These are phyloP conservation scores for Terebella lapidaria DNA, from an alignment of 2,888 invertebrate species.

Conservation along the genomic window DNA sequence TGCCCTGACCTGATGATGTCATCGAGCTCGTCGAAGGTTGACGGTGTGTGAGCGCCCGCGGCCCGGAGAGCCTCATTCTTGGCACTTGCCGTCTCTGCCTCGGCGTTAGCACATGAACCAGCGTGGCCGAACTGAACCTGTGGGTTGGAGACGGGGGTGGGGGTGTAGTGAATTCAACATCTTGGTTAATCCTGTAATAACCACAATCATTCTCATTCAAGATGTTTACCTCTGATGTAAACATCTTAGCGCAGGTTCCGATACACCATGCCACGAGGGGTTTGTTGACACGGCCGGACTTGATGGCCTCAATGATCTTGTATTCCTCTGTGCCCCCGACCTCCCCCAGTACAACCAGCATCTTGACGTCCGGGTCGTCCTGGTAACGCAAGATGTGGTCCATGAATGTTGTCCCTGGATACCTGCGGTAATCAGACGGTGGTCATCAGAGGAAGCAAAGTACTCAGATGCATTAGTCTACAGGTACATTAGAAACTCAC, in stretches of 20 bases:
- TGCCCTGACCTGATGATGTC: slow-evolving; percentile 67
- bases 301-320: slow-evolving; percentile 83
- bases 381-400: slow-evolving; percentile 87
- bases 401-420: slow-evolving; percentile 97
- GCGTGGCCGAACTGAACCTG: slow-evolving; percentile 98
- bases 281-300: slow-evolving; percentile 76
- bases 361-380: slow-evolving; percentile 68
- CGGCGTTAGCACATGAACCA: slow-evolving; percentile 93
- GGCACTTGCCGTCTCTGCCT: slow-evolving; percentile 83
- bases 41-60: slow-evolving; percentile 85
- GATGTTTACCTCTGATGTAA: slow-evolving; percentile 54
- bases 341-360: slow-evolving; percentile 79
- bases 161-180: too few relatives aligned
- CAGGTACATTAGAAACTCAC: too few relatives aligned
- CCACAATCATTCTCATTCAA: too few relatives aligned
- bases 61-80: slow-evolving; percentile 81
- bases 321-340: slow-evolving; percentile 99
- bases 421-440: slow-evolving; percentile 57
- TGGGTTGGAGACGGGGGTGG: neutral
- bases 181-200: too few relatives aligned
- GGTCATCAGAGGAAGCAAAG: too few relatives aligned
- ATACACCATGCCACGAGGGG: slow-evolving; percentile 99
- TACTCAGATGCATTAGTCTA: neutral
- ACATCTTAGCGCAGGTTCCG: slow-evolving; percentile 66
- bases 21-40: slow-evolving; percentile 87